Evolutionary conservation across 2,797 vertebrate genomes (phyloP).

Genomic region (Enteromius unitaeniatus): DNA sequence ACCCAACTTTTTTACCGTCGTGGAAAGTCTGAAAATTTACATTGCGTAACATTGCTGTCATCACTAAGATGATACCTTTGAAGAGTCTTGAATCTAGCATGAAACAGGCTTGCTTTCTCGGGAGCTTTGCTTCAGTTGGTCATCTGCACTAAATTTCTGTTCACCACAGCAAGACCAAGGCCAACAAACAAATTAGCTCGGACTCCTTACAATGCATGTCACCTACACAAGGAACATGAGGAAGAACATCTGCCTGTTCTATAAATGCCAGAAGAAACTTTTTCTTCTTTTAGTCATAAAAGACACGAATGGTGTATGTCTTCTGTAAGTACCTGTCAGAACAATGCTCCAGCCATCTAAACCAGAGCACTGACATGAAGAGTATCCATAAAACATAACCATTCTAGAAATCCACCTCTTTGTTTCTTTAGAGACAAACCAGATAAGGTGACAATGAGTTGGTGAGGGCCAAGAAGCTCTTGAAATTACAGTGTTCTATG

Average conservation of each 20-base stretch:
- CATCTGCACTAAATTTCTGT: slow-evolving; percentile 54
- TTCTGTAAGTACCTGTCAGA: slow-evolving; percentile 20
- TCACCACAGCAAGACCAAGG: slow-evolving; percentile 71
- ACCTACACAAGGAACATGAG: slow-evolving; percentile 62
- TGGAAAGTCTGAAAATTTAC: background rate
- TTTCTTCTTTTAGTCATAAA: background rate
- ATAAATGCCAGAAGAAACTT: background rate
- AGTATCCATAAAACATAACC: slow-evolving; percentile 19
- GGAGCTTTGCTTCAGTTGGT: background rate
- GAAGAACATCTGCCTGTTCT: slow-evolving; percentile 30
- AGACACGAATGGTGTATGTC: background rate
- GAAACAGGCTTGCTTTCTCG: background rate
- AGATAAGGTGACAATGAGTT: slow-evolving; percentile 24
- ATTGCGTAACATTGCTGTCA: slow-evolving; percentile 4
- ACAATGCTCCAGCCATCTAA: slow-evolving; percentile 51
- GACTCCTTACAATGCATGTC: background rate
- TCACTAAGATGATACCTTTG: slow-evolving; percentile 10
- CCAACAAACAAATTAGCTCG: slow-evolving; percentile 72
- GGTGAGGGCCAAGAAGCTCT: background rate
- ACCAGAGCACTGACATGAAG: slow-evolving; percentile 55
- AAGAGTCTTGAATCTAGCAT: background rate
- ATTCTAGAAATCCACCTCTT: slow-evolving; percentile 22
- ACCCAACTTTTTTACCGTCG: slow-evolving; percentile 5
- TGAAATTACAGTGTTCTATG: slow-evolving; percentile 5
- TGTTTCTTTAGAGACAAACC: slow-evolving; percentile 5